phyloP scores from a whole-genome alignment of 2,113 vertebrate species.

The Uria lomvia region DNA sequence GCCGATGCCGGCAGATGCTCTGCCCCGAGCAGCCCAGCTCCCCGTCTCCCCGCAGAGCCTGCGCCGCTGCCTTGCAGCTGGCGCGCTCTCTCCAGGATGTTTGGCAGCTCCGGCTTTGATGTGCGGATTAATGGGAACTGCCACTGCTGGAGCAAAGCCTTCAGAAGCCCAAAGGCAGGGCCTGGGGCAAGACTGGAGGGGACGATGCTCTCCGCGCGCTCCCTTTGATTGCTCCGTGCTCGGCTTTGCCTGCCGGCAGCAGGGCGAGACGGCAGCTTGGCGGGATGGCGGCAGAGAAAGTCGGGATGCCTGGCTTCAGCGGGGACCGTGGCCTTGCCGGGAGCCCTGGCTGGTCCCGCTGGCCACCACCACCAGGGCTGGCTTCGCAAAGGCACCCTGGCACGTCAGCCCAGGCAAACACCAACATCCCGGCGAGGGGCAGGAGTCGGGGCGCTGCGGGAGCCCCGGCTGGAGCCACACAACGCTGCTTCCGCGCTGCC shows the following conservation, averaged over 20 bases:
- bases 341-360: rapidly evolving
- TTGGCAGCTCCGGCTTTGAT: conserved; percentile 8
- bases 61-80: rapidly evolving
- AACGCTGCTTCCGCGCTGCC: rapidly evolving
- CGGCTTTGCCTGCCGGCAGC: background rate
- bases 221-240: background rate
- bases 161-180: conserved; percentile 36
- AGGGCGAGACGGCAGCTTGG: rapidly evolving
- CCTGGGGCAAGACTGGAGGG: background rate
- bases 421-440: rapidly evolving
- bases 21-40: background rate
- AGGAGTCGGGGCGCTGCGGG: background rate
- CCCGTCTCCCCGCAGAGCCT: rapidly evolving
- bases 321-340: rapidly evolving
- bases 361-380: rapidly evolving
- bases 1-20: background rate
- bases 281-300: rapidly evolving
- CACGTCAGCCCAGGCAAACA: rapidly evolving
- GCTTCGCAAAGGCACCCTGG: background rate
- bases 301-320: rapidly evolving
- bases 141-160: background rate
- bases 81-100: background rate
- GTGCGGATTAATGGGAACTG: background rate
- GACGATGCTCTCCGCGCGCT: background rate
- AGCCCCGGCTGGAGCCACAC: background rate